Evolutionary conservation across 2,113 vertebrate genomes (phyloP).

Genomic region (Onychorhynchus coronatus): DNA sequence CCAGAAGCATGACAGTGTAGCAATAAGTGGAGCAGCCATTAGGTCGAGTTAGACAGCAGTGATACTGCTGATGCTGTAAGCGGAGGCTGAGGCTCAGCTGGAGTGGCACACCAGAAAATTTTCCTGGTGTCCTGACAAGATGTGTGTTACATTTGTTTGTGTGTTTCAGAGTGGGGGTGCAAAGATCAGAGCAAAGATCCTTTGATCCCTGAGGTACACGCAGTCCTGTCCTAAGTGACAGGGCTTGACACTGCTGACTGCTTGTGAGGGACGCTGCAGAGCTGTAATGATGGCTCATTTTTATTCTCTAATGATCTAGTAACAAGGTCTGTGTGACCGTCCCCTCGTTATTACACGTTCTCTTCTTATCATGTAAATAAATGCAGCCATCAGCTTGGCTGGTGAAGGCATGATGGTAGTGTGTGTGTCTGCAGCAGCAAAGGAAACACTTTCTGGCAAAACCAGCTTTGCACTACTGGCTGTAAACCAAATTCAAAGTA

Average conservation of each 20-base stretch:
- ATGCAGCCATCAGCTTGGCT: not conserved
- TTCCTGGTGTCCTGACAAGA: not conserved
- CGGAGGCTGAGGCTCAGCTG: not conserved
- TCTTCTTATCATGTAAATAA: slow-evolving; percentile 39
- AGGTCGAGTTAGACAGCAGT: not conserved
- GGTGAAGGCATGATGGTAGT: not conserved
- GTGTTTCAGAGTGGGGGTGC: not conserved
- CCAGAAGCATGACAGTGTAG: not conserved
- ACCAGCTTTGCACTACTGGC: not conserved
- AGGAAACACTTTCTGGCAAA: slow-evolving; percentile 1
- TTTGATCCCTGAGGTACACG: not conserved
- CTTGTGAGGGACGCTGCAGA: not conserved
- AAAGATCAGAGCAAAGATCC: not conserved
- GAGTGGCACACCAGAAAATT: not conserved
- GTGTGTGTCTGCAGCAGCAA: not conserved
- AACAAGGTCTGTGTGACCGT: not conserved
- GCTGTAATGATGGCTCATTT: not conserved
- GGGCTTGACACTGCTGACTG: not conserved
- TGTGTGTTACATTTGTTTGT: fast-evolving
- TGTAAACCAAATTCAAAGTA: not conserved
- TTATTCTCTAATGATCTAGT: not conserved
- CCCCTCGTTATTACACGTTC: not conserved
- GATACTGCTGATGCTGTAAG: not conserved
- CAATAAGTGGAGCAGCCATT: not conserved
- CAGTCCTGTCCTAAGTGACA: not conserved